Evolutionary conservation across 1,140 invertebrate genomes (phyloP), one percentile per base, ranked within the genome.

Genomic region (Heliconius melpomene): DNA sequence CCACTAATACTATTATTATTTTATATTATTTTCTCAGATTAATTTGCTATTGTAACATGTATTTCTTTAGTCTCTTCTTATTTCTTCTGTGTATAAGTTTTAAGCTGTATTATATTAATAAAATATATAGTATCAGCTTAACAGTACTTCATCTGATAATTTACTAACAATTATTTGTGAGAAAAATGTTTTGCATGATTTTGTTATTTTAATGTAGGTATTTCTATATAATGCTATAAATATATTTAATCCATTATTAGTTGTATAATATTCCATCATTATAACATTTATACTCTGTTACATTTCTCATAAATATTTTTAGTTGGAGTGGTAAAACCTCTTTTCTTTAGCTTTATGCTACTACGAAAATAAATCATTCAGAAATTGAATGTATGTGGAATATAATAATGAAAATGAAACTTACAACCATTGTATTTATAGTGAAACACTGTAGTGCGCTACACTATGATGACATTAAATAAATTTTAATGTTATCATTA

Each of bases 1-100:
- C 52, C 8, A 74, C 77, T 78, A 78, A 78, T 78, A 72, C 73
- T 77, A 57, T 78, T 75, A 76, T 71, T 18, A 40, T 16, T 77
- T 46, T 16, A 36, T 20, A 70, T 82, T 73, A 46, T 70, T 76
- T 8, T 40, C 32, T 77, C 52, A 60, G 18, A 66, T 72, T 73
- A 77, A 20, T 57, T 77, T 74, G 36, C 57, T 76, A 38, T 7
- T 40, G 71, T 80, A 77, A 77, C 66, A 77, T 77, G 36, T 76
- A 26, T 16, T 77, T 71, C 13, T 50, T 77, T 77, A 70, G 36
- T 32, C 40, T 50, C 66, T 13, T 71, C 7, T 46, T 70, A 77
- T 29, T 70, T 29, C 36, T 70, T 66, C 60, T 66, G 60, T 66
- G 23, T 29, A 29, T 66, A 13, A 66, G 23, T 66, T 66, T 66